A percentile compares a stretch with the other conserved stretches of the same genome.
These are phyloP conservation scores for Drosophila gaucha DNA, from an alignment of 2,888 invertebrate species.

Conservation along the genomic window DNA sequence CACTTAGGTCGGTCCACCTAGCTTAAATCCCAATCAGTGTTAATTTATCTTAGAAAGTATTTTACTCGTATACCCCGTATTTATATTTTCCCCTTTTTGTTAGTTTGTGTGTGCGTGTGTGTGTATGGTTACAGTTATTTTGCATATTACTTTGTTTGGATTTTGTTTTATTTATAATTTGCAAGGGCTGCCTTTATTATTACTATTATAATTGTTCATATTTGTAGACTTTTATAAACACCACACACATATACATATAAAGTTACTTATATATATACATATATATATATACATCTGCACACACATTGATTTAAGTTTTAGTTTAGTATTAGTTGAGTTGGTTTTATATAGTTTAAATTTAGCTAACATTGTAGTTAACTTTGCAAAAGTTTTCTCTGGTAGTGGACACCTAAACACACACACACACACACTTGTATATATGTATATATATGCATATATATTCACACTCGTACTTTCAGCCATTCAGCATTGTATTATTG, in stretches of 20 bases:
- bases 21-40: conserved; percentile 6
- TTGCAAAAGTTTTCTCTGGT: conserved; percentile 22
- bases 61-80: conserved; percentile 12
- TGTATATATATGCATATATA: not conserved
- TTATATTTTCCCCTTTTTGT: conserved; percentile 8
- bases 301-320: conserved; percentile 12
- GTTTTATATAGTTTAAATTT: conserved; percentile 17
- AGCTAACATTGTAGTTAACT: conserved; percentile 31
- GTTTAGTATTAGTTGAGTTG: conserved; percentile 37
- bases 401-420: conserved; percentile 30
- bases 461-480: conserved; percentile 4
- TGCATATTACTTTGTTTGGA: conserved; percentile 29
- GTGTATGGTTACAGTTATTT: conserved; percentile 17
- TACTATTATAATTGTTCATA: conserved; percentile 6
- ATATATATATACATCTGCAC: conserved; percentile 16
- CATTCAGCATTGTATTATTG: conserved; percentile 24
- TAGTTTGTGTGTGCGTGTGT: conserved; percentile 16
- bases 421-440: not conserved
- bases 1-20: conserved; percentile 90
- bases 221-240: conserved; percentile 1
- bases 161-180: conserved; percentile 48
- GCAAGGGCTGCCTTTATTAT: conserved; percentile 70
- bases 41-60: not conserved
- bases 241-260: conserved; percentile 7
- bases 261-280: not conserved